phyloP scores from a whole-genome alignment of 2,113 vertebrate genomes.

The Mus pahari region DNA sequence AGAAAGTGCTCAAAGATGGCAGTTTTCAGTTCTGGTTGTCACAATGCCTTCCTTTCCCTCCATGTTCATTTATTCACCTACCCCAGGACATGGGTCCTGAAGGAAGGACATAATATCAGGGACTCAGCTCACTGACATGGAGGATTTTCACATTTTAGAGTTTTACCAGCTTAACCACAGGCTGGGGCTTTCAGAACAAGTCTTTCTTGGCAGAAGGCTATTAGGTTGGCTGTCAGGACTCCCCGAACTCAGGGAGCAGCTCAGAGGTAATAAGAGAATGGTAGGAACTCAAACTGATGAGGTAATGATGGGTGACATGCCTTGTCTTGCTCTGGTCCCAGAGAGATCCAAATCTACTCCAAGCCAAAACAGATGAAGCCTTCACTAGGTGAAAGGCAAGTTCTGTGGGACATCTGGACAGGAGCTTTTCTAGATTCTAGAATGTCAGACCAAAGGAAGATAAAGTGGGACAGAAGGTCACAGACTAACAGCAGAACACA shows the following conservation, averaged over 20 bases:
- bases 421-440: not conserved
- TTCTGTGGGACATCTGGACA: accelerated
- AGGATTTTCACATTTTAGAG: not conserved
- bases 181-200: not conserved
- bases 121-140: not conserved
- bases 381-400: not conserved
- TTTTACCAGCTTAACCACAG: not conserved
- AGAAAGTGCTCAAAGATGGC: not conserved
- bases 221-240: no score
- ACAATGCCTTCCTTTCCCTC: not conserved
- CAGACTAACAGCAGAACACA: no score
- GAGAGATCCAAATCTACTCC: accelerated
- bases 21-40: not conserved
- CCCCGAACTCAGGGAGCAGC: not conserved
- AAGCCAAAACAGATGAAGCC: not conserved
- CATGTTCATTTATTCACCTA: no score
- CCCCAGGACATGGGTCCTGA: not conserved
- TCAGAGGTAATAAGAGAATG: not conserved
- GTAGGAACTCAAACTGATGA: not conserved
- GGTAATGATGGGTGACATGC: accelerated
- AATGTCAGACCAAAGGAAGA: not conserved
- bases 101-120: accelerated
- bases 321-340: not conserved
- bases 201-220: not conserved
- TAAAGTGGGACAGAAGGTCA: not conserved